Evolutionary conservation across 1,140 invertebrate genomes (phyloP).

Genomic region (Hyles vespertilio): DNA sequence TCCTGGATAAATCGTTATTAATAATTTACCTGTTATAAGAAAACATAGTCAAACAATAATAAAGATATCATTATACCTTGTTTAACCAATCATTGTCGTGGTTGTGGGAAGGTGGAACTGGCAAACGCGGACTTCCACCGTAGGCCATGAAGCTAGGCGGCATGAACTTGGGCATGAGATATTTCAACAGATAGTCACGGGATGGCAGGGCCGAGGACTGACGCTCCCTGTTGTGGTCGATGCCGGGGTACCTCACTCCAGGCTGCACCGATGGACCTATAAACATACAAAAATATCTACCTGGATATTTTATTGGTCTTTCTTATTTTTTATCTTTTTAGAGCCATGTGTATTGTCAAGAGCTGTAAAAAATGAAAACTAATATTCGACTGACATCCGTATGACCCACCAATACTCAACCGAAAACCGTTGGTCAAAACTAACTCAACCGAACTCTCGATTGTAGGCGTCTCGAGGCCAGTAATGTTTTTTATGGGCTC

Average conservation of each 20-base stretch:
- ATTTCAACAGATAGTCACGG: constrained; percentile 12
- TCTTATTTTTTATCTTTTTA: no score
- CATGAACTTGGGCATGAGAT: constrained; percentile 18
- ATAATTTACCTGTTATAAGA: not conserved
- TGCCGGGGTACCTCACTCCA: constrained; percentile 5
- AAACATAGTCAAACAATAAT: not conserved
- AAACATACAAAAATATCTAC: not conserved
- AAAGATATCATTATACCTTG: constrained; percentile 20
- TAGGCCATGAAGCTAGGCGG: constrained; percentile 20
- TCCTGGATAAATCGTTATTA: constrained; percentile 16
- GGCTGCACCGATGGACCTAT: constrained; percentile 14
- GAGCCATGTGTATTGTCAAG: no score
- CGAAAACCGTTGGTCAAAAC: no score
- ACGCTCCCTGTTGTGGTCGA: not conserved
- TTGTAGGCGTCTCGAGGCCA: no score
- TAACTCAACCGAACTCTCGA: no score
- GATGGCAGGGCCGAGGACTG: not conserved
- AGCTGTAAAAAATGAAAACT: no score
- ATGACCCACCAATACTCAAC: no score
- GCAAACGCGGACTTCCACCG: constrained; percentile 15
- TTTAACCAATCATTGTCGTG: constrained; percentile 29
- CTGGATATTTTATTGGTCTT: no score
- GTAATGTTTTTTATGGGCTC: no score
- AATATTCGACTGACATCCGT: no score
- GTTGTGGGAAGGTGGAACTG: not conserved